Evolutionary conservation across 2,888 invertebrate genomes (phyloP), one percentile per base, ranked within the genome.

Genomic region (Nudaria mundana): DNA sequence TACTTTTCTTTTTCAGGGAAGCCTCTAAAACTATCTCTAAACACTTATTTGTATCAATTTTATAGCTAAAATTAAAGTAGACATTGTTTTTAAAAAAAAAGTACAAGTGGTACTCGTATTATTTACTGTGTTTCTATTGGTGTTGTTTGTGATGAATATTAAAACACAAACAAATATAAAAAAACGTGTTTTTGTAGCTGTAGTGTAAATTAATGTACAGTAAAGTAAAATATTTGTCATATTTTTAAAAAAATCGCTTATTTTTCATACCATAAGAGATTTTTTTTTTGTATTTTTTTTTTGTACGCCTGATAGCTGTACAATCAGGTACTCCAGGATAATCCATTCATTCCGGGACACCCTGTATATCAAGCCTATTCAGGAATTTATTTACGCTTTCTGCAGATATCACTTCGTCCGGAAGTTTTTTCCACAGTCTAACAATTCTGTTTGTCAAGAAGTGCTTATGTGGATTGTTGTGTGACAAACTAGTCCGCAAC

Each of bases 51-150:
- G 18, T 11, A 10, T 22, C 11, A 28, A 28, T 14, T 14, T n/a
- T 34, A 14, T 5, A 8, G 15, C 24, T 23, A n/a, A n/a, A n/a
- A n/a, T n/a, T n/a, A n/a, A n/a, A n/a, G n/a, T n/a, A n/a, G n/a
- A n/a, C n/a, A n/a, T n/a, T n/a, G n/a, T n/a, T n/a, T n/a, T n/a
- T n/a, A n/a, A n/a, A n/a, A n/a, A n/a, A n/a, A n/a, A n/a, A n/a
- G n/a, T n/a, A n/a, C n/a, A n/a, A n/a, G n/a, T n/a, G n/a, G n/a
- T 24, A 24, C 24, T 24, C 11, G 24, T 24, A 24, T 24, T 24
- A 24, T 24, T 24, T 24, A 24, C 25, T 25, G 25, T 25, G 25
- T 25, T 25, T 25, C 25, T 25, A 25, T 25, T 25, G 25, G 25
- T 25, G 25, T 25, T 12, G 25, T 25, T 12, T 25, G 25, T 25